Conservation (phyloP, 1,140 invertebrate species). For the Drosophila simulans region DNA sequence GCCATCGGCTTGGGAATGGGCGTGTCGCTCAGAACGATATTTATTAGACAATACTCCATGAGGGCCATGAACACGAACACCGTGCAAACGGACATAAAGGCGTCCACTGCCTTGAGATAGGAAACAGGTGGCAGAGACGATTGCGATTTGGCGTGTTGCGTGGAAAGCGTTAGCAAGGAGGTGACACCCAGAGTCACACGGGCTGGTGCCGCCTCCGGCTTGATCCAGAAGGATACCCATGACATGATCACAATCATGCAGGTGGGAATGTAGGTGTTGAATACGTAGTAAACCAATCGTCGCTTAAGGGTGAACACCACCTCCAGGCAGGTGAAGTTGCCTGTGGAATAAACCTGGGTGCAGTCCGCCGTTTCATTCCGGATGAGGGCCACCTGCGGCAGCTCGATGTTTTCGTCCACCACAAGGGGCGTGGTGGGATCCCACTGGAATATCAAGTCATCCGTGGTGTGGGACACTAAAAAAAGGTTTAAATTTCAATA, state of each 20-base stretch:
- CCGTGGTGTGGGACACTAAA: slow-evolving; percentile 94
- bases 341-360: slow-evolving; percentile 89
- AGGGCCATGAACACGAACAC: slow-evolving; percentile 96
- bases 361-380: slow-evolving; percentile 94
- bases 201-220: slow-evolving; percentile 94
- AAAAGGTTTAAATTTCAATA: background rate
- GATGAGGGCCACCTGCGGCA: slow-evolving; percentile 93
- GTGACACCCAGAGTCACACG: slow-evolving; percentile 96
- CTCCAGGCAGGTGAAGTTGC: slow-evolving; percentile 95
- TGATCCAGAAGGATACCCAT: slow-evolving; percentile 98
- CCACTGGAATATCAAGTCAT: slow-evolving; percentile 96
- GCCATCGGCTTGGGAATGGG: slow-evolving; percentile 82
- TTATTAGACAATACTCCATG: slow-evolving; percentile 97
- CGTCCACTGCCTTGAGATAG: slow-evolving; percentile 95
- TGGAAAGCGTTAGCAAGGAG: slow-evolving; percentile 94
- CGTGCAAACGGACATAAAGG: slow-evolving; percentile 96
- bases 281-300: slow-evolving; percentile 93
- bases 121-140: slow-evolving; percentile 94
- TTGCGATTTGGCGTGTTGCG: slow-evolving; percentile 96
- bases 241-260: slow-evolving; percentile 96
- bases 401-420: slow-evolving; percentile 94
- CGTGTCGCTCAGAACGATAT: slow-evolving; percentile 89
- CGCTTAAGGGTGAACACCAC: slow-evolving; percentile 94
- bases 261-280: slow-evolving; percentile 95
- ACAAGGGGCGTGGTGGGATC: slow-evolving; percentile 94